phyloP scores from a whole-genome alignment of 2,113 vertebrate species.

The Sinocyclocheilus rhinocerous region DNA sequence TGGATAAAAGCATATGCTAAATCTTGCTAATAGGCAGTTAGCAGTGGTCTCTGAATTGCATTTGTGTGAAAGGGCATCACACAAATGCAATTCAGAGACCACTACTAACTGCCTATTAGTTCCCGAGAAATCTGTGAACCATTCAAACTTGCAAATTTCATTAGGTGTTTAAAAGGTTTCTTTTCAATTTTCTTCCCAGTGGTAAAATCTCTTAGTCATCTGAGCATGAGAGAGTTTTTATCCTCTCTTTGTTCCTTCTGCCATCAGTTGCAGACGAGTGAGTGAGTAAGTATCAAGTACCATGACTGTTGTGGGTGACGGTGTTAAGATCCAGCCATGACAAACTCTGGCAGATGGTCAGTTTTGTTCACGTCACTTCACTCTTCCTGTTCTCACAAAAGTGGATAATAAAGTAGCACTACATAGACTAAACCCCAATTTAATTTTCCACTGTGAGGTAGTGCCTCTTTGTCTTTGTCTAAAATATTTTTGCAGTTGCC shows the following conservation, averaged over 20 bases:
- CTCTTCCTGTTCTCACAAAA: conserved; percentile 38
- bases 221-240: neutral
- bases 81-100: neutral
- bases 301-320: conserved; percentile 36
- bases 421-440: neutral
- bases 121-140: neutral
- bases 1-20: neutral
- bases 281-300: conserved; percentile 36
- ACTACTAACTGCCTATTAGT: neutral
- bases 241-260: conserved; percentile 37
- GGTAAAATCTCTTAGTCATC: conserved; percentile 1
- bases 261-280: conserved; percentile 39
- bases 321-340: conserved; percentile 48
- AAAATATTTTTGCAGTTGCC: neutral
- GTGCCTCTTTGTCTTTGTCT: neutral
- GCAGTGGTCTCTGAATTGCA: neutral
- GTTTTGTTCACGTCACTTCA: conserved; percentile 24
- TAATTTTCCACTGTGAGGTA: neutral
- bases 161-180: neutral
- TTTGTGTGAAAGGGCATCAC: too few relatives aligned
- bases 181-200: conserved; percentile 9
- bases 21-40: neutral
- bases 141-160: neutral
- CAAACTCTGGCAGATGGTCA: conserved; percentile 51
- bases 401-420: neutral